These are phyloP conservation scores for Chromoteleia sp. DNA, from an alignment of 2,888 invertebrate species.

Conservation along the genomic window DNA sequence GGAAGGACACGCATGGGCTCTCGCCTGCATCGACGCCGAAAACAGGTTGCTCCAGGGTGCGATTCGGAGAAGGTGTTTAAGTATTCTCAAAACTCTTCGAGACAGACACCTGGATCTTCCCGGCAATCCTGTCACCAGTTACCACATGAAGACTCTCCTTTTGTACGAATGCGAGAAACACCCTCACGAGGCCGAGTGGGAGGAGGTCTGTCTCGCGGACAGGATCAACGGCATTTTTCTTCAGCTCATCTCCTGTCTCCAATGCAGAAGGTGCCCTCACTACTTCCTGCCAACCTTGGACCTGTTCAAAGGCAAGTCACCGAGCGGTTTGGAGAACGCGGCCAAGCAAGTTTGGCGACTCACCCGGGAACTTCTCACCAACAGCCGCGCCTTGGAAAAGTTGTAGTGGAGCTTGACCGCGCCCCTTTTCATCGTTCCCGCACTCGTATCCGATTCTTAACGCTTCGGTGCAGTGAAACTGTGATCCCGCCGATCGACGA, in stretches of 20 bases:
- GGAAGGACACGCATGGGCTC: slow-evolving; percentile 95
- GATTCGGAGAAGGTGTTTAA: slow-evolving; percentile 89
- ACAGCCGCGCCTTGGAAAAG: slow-evolving; percentile 92
- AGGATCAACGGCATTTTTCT: slow-evolving; percentile 92
- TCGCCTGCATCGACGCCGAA: slow-evolving; percentile 92
- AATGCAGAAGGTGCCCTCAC: slow-evolving; percentile 93
- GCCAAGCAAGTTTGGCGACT: slow-evolving; percentile 93
- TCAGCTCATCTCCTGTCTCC: slow-evolving; percentile 93
- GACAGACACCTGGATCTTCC: slow-evolving; percentile 92
- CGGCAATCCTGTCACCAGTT: slow-evolving; percentile 91
- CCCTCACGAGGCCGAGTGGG: slow-evolving; percentile 92
- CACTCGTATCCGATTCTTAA: slow-evolving; percentile 30
- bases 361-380: slow-evolving; percentile 91
- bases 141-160: slow-evolving; percentile 91
- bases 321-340: slow-evolving; percentile 91
- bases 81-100: slow-evolving; percentile 91
- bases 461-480: slow-evolving; percentile 55
- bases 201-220: slow-evolving; percentile 91
- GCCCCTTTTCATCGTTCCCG: background rate
- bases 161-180: slow-evolving; percentile 96
- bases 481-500: slow-evolving; percentile 50
- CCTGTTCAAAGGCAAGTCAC: slow-evolving; percentile 92
- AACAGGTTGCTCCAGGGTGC: slow-evolving; percentile 90
- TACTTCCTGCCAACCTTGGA: slow-evolving; percentile 94
- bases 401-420: too few species aligned